phyloP scores from a whole-genome alignment of 1,140 invertebrate species.

The Melipona quadrifasciata region DNA sequence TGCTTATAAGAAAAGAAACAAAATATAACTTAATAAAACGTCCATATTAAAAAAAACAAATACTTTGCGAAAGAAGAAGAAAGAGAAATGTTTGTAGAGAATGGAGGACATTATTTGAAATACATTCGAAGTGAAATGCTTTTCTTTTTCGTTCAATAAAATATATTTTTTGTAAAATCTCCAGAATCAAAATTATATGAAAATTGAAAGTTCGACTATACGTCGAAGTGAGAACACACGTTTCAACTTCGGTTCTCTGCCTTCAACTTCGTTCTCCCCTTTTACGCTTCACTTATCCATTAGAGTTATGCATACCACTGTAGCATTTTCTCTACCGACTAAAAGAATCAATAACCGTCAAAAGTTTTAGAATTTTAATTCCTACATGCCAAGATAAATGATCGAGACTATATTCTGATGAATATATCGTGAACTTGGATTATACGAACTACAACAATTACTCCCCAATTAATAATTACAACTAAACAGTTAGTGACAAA shows the following conservation, averaged over 20 bases:
- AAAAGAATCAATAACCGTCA: constrained; percentile 11
- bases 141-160: not conserved
- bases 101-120: too few species aligned
- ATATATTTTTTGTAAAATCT: not conserved
- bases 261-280: constrained; percentile 12
- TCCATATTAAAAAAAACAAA: not conserved
- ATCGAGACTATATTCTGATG: not conserved
- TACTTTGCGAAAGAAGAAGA: too few species aligned
- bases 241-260: constrained; percentile 9
- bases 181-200: not conserved
- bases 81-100: not conserved
- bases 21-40: not conserved
- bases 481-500: not conserved
- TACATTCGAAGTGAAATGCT: not conserved
- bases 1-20: not conserved
- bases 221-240: not conserved
- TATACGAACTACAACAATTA: not conserved
- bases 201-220: not conserved
- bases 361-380: not conserved
- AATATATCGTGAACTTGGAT: not conserved
- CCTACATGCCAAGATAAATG: not conserved
- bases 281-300: constrained; percentile 21
- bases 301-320: not conserved
- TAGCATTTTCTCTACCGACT: constrained; percentile 8
- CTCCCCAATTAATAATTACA: not conserved